Conservation (phyloP, 2,888 invertebrate genomes). For the Spodoptera littoralis region DNA sequence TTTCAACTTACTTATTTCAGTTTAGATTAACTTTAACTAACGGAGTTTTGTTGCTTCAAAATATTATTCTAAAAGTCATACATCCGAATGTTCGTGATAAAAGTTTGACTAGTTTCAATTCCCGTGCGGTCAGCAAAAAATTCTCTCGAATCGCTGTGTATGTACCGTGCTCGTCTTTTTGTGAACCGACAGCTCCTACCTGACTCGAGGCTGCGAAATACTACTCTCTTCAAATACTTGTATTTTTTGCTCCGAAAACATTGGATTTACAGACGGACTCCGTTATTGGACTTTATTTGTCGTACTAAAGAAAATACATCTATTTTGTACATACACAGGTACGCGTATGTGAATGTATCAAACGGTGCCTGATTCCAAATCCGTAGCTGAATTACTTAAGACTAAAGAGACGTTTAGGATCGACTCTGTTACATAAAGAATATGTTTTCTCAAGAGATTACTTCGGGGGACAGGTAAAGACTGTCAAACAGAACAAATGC, state of each 20-base stretch:
- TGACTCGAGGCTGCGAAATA: constrained; percentile 63
- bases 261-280: constrained; percentile 59
- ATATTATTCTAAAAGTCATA: constrained; percentile 40
- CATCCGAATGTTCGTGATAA: constrained; percentile 36
- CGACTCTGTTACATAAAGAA: constrained; percentile 2
- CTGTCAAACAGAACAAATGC: constrained; percentile 23
- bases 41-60: not conserved
- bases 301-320: constrained; percentile 1
- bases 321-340: not conserved
- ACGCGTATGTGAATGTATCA: constrained; percentile 1
- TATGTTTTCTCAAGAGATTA: constrained; percentile 10
- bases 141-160: constrained; percentile 53
- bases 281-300: constrained; percentile 50
- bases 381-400: constrained; percentile 6
- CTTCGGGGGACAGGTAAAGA: constrained; percentile 14
- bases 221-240: constrained; percentile 57
- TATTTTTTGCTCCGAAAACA: constrained; percentile 64
- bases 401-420: constrained; percentile 5
- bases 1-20: not conserved
- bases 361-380: constrained; percentile 5
- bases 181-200: constrained; percentile 59
- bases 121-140: constrained; percentile 58
- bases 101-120: constrained; percentile 54
- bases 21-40: not conserved
- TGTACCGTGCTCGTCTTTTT: constrained; percentile 62